Percentiles rank a stretch among this genome's conserved stretches.
These are phyloP conservation scores for Trichopria drosophilae DNA, from an alignment of 2,888 invertebrate genomes.

Conservation along the genomic window DNA sequence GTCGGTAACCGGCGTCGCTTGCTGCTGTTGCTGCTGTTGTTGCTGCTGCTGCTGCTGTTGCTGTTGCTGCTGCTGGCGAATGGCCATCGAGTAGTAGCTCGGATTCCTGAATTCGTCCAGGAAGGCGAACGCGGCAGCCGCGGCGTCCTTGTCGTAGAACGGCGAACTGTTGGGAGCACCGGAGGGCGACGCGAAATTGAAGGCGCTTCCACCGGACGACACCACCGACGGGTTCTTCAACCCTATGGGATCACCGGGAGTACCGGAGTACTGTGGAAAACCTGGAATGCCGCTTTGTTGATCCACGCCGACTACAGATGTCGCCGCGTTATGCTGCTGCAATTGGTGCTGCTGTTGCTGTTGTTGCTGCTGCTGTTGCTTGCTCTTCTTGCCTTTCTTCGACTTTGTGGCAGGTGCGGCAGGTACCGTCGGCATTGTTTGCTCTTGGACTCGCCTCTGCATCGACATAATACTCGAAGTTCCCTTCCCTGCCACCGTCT, in stretches of 20 bases:
- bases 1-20: constrained; percentile 40
- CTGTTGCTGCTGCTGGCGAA: constrained; percentile 47
- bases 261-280: constrained; percentile 48
- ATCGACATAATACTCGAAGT: constrained; percentile 47
- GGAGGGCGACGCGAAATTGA: constrained; percentile 77
- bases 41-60: constrained; percentile 41
- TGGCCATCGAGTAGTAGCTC: constrained; percentile 52
- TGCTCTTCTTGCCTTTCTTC: constrained; percentile 44
- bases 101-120: constrained; percentile 54
- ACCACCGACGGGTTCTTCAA: constrained; percentile 73
- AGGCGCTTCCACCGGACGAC: constrained; percentile 72
- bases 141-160: constrained; percentile 53
- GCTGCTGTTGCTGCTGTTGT: constrained; percentile 43
- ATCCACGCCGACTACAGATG: constrained; percentile 32
- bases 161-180: constrained; percentile 47
- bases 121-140: constrained; percentile 52
- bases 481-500: constrained; percentile 47
- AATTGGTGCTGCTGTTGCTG: constrained; percentile 36
- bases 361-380: constrained; percentile 31
- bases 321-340: constrained; percentile 34
- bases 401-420: constrained; percentile 37
- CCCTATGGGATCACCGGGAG: constrained; percentile 60
- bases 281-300: constrained; percentile 43
- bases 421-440: constrained; percentile 38
- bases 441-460: constrained; percentile 53